Percentiles rank a stretch among this genome's conserved stretches.
phyloP scores from a whole-genome alignment of 2,888 invertebrate species.

The Drosophila lutescens region DNA sequence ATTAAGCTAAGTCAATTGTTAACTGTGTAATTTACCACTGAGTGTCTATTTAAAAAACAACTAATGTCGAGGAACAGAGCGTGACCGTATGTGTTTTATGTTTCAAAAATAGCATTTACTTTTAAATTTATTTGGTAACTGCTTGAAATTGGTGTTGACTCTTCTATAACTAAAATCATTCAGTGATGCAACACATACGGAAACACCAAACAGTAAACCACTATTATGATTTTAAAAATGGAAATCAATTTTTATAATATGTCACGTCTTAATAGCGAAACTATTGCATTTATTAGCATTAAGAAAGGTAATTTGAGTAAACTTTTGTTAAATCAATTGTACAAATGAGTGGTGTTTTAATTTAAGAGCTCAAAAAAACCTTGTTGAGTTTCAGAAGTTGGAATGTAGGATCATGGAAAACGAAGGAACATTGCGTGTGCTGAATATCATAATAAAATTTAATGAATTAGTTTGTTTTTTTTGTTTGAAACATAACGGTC shows the following conservation, averaged over 20 bases:
- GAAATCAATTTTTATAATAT: no score
- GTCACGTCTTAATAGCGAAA: background rate
- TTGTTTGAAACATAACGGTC: background rate
- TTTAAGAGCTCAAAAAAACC: no score
- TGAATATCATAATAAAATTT: no score
- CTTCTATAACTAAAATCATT: no score
- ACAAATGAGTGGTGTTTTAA: no score
- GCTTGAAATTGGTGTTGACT: background rate
- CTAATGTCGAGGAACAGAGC: background rate
- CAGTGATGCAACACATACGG: background rate
- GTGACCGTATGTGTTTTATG: background rate
- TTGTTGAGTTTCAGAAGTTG: no score
- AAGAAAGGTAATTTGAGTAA: background rate
- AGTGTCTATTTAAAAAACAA: background rate
- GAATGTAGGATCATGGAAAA: no score
- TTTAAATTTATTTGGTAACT: no score
- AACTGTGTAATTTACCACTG: conserved; percentile 18
- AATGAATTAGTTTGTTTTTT: no score
- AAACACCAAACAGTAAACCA: background rate
- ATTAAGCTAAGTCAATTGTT: conserved; percentile 71
- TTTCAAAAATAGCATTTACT: no score
- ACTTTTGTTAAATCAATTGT: background rate
- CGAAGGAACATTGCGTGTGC: no score
- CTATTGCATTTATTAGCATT: background rate
- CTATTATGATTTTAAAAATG: background rate